Percentiles rank a stretch among this genome's conserved stretches.
Evolutionary conservation across 2,888 invertebrate genomes (phyloP).

Genomic region (Volucella bombylans): DNA sequence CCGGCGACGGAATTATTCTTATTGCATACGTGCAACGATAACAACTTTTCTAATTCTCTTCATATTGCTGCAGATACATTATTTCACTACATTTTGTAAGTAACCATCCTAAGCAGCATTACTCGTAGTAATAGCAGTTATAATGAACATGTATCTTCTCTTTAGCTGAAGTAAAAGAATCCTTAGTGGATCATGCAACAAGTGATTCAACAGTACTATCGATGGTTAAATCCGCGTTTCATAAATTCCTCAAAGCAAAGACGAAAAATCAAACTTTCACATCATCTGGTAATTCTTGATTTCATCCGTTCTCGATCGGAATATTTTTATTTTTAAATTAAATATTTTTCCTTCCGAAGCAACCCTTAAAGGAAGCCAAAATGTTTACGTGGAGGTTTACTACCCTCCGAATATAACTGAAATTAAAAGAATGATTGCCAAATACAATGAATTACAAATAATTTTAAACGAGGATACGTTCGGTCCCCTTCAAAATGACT

Average conservation of each 20-base stretch:
- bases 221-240: conserved; percentile 90
- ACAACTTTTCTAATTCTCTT: conserved; percentile 81
- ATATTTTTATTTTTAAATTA: conserved; percentile 72
- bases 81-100: conserved; percentile 81
- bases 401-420: conserved; percentile 86
- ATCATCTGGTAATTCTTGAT: conserved; percentile 31
- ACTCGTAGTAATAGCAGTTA: not conserved
- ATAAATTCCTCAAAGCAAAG: conserved; percentile 89
- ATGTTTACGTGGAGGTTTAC: conserved; percentile 79
- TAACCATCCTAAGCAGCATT: conserved; percentile 26
- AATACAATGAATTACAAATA: conserved; percentile 90
- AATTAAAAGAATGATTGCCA: conserved; percentile 88
- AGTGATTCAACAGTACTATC: conserved; percentile 91
- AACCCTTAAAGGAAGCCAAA: conserved; percentile 82
- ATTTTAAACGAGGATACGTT: conserved; percentile 94
- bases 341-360: conserved; percentile 56
- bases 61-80: conserved; percentile 81
- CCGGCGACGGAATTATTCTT: conserved; percentile 80
- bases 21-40: conserved; percentile 81
- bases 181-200: conserved; percentile 81
- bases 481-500: conserved; percentile 92
- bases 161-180: conserved; percentile 83
- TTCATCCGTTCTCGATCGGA: conserved; percentile 4
- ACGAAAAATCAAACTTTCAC: conserved; percentile 84
- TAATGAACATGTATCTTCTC: not conserved